Percentiles rank a stretch among this genome's conserved stretches.
These are phyloP conservation scores for Ditula angustiorana DNA, from an alignment of 2,888 invertebrate genomes.

Conservation along the genomic window DNA sequence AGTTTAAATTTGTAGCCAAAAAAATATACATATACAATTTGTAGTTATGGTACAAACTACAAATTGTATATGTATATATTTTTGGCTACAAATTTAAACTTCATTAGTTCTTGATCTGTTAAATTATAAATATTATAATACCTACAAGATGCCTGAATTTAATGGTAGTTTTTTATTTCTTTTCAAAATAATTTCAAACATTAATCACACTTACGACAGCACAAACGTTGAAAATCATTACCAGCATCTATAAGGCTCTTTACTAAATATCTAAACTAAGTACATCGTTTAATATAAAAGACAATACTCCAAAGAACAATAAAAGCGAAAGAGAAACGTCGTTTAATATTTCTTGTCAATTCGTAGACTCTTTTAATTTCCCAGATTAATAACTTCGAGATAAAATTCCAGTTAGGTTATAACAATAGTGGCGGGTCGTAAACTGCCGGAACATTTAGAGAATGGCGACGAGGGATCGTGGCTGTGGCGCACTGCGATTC, in stretches of 20 bases:
- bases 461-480: constrained; percentile 44
- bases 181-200: neutral
- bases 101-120: too few species aligned
- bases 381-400: constrained; percentile 61
- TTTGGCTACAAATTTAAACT: too few species aligned
- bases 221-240: neutral
- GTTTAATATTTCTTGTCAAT: constrained; percentile 44
- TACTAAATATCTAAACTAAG: neutral
- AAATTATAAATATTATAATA: too few species aligned
- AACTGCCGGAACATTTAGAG: constrained; percentile 53
- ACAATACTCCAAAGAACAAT: constrained; percentile 12
- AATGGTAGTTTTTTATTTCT: too few species aligned
- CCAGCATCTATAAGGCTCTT: neutral
- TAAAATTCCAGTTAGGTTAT: constrained; percentile 56
- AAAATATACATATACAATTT: too few species aligned
- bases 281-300: constrained; percentile 9
- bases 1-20: too few species aligned
- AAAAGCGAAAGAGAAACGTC: constrained; percentile 46
- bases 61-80: too few species aligned
- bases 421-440: constrained; percentile 59
- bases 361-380: constrained; percentile 57
- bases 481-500: constrained; percentile 46
- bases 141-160: too few species aligned
- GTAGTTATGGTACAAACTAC: too few species aligned
- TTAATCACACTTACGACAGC: neutral